Conservation (phyloP, 2,888 invertebrate genomes). For the Pammene fasciana region DNA sequence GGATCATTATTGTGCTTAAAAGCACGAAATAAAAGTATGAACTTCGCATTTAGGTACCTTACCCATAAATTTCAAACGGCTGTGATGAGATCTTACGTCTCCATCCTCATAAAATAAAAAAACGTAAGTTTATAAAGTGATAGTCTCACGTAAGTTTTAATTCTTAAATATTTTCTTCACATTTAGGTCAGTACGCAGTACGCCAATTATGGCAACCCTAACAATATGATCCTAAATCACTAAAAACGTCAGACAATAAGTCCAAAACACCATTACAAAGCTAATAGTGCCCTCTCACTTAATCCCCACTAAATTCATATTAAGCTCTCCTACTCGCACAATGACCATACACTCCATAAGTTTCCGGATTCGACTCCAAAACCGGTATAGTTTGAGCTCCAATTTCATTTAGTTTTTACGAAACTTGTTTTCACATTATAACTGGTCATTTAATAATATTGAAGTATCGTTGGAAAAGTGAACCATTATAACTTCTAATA, state of each 20-base stretch:
- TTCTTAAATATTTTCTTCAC: too few relatives aligned
- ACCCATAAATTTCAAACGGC: too few relatives aligned
- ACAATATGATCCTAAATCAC: constrained; percentile 5
- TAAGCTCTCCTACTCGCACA: constrained; percentile 8
- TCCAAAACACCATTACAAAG: background rate
- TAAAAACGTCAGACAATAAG: constrained; percentile 7
- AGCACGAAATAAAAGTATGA: background rate
- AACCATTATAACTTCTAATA: too few relatives aligned
- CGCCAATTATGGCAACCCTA: too few relatives aligned
- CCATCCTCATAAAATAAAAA: too few relatives aligned
- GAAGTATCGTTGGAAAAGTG: background rate
- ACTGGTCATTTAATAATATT: background rate
- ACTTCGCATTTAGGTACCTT: too few relatives aligned
- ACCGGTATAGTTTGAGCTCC: background rate
- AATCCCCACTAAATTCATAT: constrained; percentile 20
- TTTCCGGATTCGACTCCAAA: background rate
- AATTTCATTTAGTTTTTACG: background rate
- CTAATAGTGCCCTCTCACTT: background rate
- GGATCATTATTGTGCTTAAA: background rate
- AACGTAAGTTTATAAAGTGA: too few relatives aligned
- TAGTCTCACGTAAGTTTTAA: too few relatives aligned
- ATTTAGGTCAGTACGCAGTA: too few relatives aligned
- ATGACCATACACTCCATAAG: constrained; percentile 7
- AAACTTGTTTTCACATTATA: background rate
- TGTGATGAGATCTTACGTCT: too few relatives aligned